A percentile compares a stretch with the other conserved stretches of the same genome.
These are phyloP conservation scores for Apistogramma diplotaenia DNA, from an alignment of 2,113 vertebrate genomes.

Conservation along the genomic window DNA sequence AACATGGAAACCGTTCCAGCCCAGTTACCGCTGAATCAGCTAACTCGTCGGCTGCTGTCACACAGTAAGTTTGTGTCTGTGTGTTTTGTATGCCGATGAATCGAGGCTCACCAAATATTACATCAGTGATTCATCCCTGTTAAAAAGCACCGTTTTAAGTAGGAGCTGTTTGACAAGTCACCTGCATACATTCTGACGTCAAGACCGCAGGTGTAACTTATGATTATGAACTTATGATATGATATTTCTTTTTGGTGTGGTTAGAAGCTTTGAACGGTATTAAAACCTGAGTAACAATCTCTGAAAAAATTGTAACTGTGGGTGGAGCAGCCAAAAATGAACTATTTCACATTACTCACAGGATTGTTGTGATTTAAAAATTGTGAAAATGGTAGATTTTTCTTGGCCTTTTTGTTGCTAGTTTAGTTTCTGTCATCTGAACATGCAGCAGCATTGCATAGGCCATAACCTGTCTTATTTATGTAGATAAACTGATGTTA, in stretches of 20 bases:
- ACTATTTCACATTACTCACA: neutral
- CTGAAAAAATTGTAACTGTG: neutral
- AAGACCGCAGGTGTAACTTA: neutral
- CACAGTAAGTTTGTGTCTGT: constrained; percentile 55
- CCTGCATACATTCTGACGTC: neutral
- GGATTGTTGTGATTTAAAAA: neutral
- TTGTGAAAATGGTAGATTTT: neutral
- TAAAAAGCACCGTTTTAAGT: neutral
- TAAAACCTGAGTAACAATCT: neutral
- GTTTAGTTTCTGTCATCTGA: neutral
- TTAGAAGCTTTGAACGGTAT: neutral
- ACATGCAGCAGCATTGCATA: neutral
- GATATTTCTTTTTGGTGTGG: neutral
- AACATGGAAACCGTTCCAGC: constrained; percentile 32
- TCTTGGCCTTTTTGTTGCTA: neutral
- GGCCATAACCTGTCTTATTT: neutral
- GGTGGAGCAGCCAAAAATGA: neutral
- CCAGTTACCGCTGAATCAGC: constrained; percentile 36
- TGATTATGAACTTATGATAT: too few species aligned
- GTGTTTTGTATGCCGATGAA: neutral
- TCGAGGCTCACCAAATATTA: neutral
- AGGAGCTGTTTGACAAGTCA: neutral
- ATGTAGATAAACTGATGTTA: neutral
- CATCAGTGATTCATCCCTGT: neutral
- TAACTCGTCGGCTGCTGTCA: constrained; percentile 35